These are phyloP conservation scores for Dascyllus trimaculatus DNA, from an alignment of 2,113 vertebrate genomes.

Conservation along the genomic window DNA sequence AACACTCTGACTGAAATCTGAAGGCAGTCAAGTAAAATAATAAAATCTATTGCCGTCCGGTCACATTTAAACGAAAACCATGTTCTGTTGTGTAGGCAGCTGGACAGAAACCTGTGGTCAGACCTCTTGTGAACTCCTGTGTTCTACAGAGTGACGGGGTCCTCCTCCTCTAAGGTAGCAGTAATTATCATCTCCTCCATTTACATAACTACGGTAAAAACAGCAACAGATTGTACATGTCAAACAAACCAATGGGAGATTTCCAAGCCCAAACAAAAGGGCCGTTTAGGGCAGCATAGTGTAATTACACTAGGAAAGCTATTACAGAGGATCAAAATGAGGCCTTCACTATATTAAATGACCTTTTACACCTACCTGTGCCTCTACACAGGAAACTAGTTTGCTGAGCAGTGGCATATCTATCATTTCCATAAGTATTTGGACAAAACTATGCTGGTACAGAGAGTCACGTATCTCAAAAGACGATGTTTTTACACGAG, in stretches of 20 bases:
- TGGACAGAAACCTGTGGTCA: not conserved
- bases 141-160: constrained; percentile 7
- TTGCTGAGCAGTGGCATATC: constrained; percentile 74
- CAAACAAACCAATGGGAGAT: constrained; percentile 84
- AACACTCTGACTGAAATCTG: not conserved
- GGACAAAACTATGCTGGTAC: not conserved
- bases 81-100: not conserved
- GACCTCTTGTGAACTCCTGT: not conserved
- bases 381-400: not conserved
- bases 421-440: constrained; percentile 89
- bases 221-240: constrained; percentile 86
- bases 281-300: constrained; percentile 81
- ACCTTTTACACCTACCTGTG: constrained; percentile 93
- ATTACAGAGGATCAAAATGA: constrained; percentile 92
- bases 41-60: not conserved
- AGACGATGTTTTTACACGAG: constrained; percentile 33
- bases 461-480: constrained; percentile 80
- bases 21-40: not conserved
- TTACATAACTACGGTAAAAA: constrained; percentile 81
- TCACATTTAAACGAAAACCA: not conserved
- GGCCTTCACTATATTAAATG: constrained; percentile 91
- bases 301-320: constrained; percentile 90
- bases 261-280: constrained; percentile 88
- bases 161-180: constrained; percentile 87
- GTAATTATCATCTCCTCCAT: constrained; percentile 84